Evolutionary conservation across 1,140 invertebrate species (phyloP), one percentile per base, ranked within the genome.

Genomic region (Hypothenemus hampei): DNA sequence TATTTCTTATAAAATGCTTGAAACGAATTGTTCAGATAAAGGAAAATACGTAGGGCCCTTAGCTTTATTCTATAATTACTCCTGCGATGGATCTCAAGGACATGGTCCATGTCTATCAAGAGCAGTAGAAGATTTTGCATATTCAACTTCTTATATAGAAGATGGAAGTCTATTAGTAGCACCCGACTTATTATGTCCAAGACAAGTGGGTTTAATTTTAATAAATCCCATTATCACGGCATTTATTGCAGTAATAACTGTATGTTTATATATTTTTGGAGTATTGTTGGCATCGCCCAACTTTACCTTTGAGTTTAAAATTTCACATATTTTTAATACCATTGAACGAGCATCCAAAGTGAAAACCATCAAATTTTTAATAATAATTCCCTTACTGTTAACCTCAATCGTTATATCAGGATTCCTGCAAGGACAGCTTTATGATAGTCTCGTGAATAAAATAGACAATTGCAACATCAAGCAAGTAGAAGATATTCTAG

Each of bases 151-250:
- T 0, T 29, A 45, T 35, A 10, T 47, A 6, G 45, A 47, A 21
- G 45, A 47, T 47, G 45, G 45, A 35, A 33, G 3, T 20, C 15
- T 20, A 5, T n/a, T 47, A 16, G 24, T 47, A 7, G 16, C 18
- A 13, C 45, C 45, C 3, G 19, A 19, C 3, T 3, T 21, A 0
- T 19, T 35, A n/a, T 47, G 45, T 35, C 31, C 26, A 13, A 33
- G 45, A 47, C 13, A 16, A 18, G 23, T 20, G 19, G 18, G 7
- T n/a, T 23, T 18, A 37, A 16, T 31, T 31, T 31, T 13, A 31
- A 31, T 31, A n/a, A n/a, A n/a, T n/a, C n/a, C n/a, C n/a, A n/a
- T n/a, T n/a, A n/a, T n/a, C n/a, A n/a, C n/a, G n/a, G 8, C 26
- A 31, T 31, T 31, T 2, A 20, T 21, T 10, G 39, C 7, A 18